phyloP scores from a whole-genome alignment of 2,113 vertebrate species.

The Odocoileus virginianus region DNA sequence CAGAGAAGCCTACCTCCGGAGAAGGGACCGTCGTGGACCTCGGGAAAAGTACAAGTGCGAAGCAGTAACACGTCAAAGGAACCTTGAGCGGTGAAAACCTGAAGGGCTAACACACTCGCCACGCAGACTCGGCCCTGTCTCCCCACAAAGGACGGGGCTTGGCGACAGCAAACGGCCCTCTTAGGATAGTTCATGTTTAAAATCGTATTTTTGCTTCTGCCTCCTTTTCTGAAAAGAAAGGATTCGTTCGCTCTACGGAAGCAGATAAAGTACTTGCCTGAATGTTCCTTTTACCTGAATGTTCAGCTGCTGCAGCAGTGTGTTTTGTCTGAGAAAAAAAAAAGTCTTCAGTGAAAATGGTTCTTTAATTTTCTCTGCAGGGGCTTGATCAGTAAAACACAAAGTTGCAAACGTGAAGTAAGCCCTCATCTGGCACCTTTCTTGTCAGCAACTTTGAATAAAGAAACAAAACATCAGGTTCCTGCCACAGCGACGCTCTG shows the following conservation, averaged over 20 bases:
- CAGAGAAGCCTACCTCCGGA: not conserved
- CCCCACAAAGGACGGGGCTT: rapidly evolving
- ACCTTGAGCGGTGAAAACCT: too few relatives aligned
- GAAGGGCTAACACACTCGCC: not conserved
- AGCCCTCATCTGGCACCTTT: not conserved
- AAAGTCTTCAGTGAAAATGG: not conserved
- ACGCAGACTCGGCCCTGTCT: too few relatives aligned
- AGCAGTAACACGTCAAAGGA: not conserved
- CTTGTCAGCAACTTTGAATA: slow-evolving; percentile 9
- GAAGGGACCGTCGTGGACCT: not conserved
- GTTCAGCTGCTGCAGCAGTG: not conserved
- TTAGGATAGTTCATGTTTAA: rapidly evolving
- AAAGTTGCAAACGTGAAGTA: not conserved
- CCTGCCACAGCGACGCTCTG: not conserved
- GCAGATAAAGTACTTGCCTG: not conserved
- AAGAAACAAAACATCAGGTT: not conserved
- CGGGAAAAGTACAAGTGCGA: too few relatives aligned
- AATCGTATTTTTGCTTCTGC: not conserved
- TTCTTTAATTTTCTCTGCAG: not conserved
- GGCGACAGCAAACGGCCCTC: not conserved
- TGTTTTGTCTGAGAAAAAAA: not conserved
- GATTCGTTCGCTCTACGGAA: not conserved
- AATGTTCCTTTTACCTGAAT: not conserved
- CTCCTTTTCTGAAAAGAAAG: not conserved
- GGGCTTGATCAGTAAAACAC: slow-evolving; percentile 4